Percentiles rank a stretch among this genome's conserved stretches.
Conservation (phyloP, 2,797 vertebrate genomes). For the Amniataba percoides region DNA sequence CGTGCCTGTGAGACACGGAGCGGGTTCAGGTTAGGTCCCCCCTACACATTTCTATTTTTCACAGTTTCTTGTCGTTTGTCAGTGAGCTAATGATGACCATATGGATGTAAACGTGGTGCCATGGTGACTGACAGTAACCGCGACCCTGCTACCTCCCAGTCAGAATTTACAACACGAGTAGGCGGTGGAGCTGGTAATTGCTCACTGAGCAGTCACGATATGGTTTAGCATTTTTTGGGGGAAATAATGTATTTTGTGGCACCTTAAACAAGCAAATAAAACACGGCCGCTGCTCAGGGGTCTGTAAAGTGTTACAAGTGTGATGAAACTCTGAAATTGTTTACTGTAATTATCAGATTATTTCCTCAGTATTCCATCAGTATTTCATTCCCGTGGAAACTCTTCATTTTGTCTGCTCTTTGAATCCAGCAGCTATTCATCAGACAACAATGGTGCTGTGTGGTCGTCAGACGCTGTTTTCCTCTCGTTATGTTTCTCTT, state of each 20-base stretch:
- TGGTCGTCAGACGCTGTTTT: conserved; percentile 14
- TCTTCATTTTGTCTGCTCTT: conserved; percentile 8
- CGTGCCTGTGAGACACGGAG: conserved; percentile 87
- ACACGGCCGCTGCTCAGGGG: neutral
- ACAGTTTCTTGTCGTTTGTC: neutral
- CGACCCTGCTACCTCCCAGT: neutral
- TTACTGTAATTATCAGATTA: conserved; percentile 35
- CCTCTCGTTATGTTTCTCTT: conserved; percentile 20
- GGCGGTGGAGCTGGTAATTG: neutral
- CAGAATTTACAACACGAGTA: neutral
- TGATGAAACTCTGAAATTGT: neutral
- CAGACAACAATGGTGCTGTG: conserved; percentile 15
- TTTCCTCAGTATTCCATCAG: conserved; percentile 2
- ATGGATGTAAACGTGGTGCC: conserved; percentile 6
- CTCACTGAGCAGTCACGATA: neutral
- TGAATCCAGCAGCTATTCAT: conserved; percentile 32
- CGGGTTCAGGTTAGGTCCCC: neutral
- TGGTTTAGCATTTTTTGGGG: neutral
- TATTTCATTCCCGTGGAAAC: conserved; percentile 13
- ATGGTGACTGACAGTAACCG: conserved; percentile 1
- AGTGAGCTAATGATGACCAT: conserved; percentile 2
- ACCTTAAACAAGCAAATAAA: neutral
- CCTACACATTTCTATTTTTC: fast-evolving
- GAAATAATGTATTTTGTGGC: neutral
- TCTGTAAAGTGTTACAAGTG: neutral